Percentiles rank a stretch among this genome's conserved stretches.
Conservation (phyloP, 1,140 invertebrate genomes). For the Caerostris darwini region DNA sequence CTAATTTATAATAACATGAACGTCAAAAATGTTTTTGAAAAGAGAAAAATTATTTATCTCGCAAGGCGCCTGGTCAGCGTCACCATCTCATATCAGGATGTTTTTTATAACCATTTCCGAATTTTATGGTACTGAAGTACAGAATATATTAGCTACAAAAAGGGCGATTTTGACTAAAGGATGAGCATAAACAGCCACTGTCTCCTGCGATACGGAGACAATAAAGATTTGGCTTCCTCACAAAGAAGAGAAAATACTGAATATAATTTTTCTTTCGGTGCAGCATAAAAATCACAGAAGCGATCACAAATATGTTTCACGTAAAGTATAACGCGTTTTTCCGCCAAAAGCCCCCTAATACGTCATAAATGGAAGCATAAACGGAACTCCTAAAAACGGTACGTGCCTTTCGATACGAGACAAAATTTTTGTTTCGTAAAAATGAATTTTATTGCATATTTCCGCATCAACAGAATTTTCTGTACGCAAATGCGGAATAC, state of each 20-base stretch:
- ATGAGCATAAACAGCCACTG: constrained; percentile 26
- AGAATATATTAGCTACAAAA: constrained; percentile 11
- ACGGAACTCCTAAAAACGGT: constrained; percentile 26
- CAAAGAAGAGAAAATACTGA: neutral
- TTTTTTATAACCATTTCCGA: neutral
- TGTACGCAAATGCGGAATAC: constrained; percentile 16
- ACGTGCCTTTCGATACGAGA: neutral
- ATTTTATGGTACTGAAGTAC: neutral
- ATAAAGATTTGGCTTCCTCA: constrained; percentile 10
- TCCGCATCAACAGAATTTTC: constrained; percentile 25
- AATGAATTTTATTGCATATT: constrained; percentile 62
- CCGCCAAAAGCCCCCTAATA: neutral
- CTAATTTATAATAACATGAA: too few relatives aligned
- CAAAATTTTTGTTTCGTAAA: constrained; percentile 27
- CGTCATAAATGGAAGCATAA: constrained; percentile 48
- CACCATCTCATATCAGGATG: neutral
- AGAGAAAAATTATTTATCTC: neutral
- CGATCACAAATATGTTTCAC: constrained; percentile 44
- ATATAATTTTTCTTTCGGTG: neutral
- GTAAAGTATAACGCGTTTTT: neutral
- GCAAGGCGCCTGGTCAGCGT: neutral
- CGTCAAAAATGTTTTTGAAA: neutral
- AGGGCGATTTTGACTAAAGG: neutral
- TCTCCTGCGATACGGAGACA: neutral
- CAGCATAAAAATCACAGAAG: constrained; percentile 18